phyloP scores from a whole-genome alignment of 2,797 vertebrate species.

The Phaenicophaeus curvirostris region DNA sequence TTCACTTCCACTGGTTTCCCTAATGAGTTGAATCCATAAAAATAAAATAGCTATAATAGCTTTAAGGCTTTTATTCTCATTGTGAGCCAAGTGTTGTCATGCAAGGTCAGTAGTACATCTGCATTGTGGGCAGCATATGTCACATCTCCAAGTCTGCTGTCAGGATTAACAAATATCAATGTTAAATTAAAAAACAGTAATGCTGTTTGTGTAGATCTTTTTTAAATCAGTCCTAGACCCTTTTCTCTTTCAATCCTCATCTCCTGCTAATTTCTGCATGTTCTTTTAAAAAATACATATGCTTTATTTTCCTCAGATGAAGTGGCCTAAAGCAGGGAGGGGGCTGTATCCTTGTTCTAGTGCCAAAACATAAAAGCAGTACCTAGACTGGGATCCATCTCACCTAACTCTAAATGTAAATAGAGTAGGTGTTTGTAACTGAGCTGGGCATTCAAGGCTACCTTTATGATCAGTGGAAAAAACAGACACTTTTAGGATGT shows the following conservation, averaged over 20 bases:
- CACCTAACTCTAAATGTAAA: neutral
- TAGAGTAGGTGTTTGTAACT: neutral
- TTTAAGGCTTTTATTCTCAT: neutral
- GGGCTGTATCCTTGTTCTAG: neutral
- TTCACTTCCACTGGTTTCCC: neutral
- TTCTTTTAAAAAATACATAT: neutral
- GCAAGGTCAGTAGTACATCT: neutral
- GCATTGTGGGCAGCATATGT: neutral
- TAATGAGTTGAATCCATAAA: neutral
- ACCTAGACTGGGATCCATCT: neutral
- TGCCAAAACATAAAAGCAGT: neutral
- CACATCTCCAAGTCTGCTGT: neutral
- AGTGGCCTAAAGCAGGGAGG: neutral
- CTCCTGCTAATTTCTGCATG: neutral
- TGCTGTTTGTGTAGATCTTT: neutral
- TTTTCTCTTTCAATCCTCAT: neutral
- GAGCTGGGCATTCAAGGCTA: neutral
- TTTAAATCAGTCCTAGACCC: neutral
- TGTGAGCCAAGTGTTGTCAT: neutral
- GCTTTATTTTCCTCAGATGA: neutral
- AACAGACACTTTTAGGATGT: neutral
- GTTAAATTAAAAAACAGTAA: neutral
- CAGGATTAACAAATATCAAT: neutral
- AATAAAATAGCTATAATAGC: slow-evolving; percentile 8
- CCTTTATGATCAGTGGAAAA: neutral